Percentiles rank a stretch among this genome's conserved stretches.
Evolutionary conservation across 2,797 vertebrate species (phyloP).

Genomic region (Catharus ustulatus): DNA sequence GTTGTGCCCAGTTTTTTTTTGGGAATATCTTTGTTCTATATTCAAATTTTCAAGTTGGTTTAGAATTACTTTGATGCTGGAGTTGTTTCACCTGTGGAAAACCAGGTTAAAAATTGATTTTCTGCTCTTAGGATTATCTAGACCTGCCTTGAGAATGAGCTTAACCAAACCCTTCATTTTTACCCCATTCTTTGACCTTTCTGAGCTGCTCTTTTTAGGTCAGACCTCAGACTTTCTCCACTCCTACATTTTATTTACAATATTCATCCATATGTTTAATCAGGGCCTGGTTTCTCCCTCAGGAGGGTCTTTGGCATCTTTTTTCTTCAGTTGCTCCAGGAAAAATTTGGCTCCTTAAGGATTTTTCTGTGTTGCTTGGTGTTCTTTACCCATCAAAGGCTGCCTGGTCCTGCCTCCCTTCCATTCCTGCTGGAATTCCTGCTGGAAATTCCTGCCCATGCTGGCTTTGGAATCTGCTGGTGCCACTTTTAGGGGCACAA

Average conservation of each 20-base stretch:
- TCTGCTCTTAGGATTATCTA: not conserved
- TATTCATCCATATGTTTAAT: constrained; percentile 34
- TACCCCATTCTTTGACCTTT: not conserved
- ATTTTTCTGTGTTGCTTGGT: not conserved
- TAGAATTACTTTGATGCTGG: not conserved
- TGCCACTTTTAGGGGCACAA: not conserved
- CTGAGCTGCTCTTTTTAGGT: not conserved
- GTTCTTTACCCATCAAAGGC: constrained; percentile 11
- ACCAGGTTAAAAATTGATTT: not conserved
- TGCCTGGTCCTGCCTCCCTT: not conserved
- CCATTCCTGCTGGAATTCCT: not conserved
- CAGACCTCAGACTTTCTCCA: not conserved
- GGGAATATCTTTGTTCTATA: not conserved
- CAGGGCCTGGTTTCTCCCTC: constrained; percentile 2
- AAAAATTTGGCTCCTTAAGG: not conserved
- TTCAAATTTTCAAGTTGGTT: not conserved
- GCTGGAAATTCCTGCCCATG: not conserved
- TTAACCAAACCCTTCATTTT: not conserved
- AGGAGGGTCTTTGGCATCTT: constrained; percentile 16
- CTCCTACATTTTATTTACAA: not conserved
- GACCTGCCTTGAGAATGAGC: not conserved
- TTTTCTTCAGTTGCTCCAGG: constrained; percentile 29
- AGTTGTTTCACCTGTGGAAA: not conserved
- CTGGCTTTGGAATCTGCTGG: not conserved
- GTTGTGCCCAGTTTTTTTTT: not conserved